Evolutionary conservation across 2,797 vertebrate genomes (phyloP).

Genomic region (Cuniculus paca): DNA sequence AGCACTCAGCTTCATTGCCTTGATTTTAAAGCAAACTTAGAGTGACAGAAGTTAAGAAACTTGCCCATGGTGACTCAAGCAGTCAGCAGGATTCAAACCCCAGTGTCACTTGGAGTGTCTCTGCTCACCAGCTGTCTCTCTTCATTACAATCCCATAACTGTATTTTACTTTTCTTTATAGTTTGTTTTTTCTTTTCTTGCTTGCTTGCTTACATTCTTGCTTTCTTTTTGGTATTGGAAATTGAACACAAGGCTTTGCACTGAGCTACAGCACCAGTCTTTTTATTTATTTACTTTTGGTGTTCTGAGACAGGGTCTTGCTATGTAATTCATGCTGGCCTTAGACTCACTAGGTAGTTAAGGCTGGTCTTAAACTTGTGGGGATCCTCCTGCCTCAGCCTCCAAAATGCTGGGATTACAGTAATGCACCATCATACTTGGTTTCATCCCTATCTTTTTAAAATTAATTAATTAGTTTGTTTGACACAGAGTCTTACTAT

Average conservation of each 20-base stretch:
- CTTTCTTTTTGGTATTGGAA: background rate
- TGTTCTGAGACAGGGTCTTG: background rate
- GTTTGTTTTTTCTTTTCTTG: background rate
- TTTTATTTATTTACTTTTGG: background rate
- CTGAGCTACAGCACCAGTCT: background rate
- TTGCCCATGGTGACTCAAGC: background rate
- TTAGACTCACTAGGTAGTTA: no score
- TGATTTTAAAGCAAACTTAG: background rate
- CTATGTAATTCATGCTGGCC: background rate
- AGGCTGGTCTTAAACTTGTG: background rate
- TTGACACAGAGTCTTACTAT: background rate
- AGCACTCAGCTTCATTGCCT: background rate
- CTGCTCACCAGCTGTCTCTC: background rate
- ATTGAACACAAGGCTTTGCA: background rate
- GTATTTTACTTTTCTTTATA: conserved; percentile 19
- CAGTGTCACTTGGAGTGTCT: background rate
- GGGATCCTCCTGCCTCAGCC: background rate
- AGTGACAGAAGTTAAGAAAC: background rate
- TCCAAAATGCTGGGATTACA: background rate
- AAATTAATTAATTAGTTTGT: background rate
- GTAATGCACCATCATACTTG: no score
- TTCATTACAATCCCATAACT: background rate
- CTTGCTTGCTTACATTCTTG: background rate
- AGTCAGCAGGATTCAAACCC: background rate
- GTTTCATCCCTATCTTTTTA: background rate